A percentile compares a stretch with the other conserved stretches of the same genome.
Conservation (phyloP, 2,888 invertebrate species). For the Onthophagus sagittarius region DNA sequence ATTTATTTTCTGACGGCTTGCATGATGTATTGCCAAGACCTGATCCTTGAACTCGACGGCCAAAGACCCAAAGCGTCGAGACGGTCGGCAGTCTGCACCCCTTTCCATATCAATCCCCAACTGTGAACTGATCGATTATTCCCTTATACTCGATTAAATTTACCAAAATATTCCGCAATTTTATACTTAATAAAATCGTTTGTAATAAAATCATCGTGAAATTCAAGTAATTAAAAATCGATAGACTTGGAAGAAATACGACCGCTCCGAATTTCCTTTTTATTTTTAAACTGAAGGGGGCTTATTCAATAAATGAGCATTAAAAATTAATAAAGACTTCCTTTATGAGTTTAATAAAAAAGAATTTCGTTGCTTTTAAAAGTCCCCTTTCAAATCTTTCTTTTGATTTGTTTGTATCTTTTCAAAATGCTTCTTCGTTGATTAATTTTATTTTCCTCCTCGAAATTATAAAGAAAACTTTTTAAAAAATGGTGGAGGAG, state of each 20-base stretch:
- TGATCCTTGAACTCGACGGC: background rate
- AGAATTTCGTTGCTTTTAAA: background rate
- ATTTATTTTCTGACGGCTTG: background rate
- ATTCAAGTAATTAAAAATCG: too few species aligned
- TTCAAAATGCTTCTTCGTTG: background rate
- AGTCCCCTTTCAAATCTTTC: background rate
- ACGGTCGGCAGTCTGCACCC: background rate
- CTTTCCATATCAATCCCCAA: background rate
- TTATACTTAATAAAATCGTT: too few species aligned
- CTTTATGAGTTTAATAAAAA: background rate
- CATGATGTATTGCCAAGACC: slow-evolving; percentile 1
- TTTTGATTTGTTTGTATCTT: background rate
- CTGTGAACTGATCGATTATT: background rate
- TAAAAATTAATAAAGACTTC: background rate
- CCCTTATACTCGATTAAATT: background rate
- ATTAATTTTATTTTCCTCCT: background rate
- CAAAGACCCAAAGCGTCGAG: slow-evolving; percentile 8
- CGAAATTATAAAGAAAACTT: too few species aligned
- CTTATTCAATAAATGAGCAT: background rate
- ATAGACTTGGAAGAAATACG: too few species aligned
- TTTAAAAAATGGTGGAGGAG: too few species aligned
- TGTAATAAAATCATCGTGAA: too few species aligned
- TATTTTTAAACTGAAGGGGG: background rate
- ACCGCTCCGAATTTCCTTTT: background rate
- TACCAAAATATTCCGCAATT: too few species aligned